These are phyloP conservation scores for Amaurobius ferox DNA, from an alignment of 2,888 invertebrate genomes.

Conservation along the genomic window DNA sequence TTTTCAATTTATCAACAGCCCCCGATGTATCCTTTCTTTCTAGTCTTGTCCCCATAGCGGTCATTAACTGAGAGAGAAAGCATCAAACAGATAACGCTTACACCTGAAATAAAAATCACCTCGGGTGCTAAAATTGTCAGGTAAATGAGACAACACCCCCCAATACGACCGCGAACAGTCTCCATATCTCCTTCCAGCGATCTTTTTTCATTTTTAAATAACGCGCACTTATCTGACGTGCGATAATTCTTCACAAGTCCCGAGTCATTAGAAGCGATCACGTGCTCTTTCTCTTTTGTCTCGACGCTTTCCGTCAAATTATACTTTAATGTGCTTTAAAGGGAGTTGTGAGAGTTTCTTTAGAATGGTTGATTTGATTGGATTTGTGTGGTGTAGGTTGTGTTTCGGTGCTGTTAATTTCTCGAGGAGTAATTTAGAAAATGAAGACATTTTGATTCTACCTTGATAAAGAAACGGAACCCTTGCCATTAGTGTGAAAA, in stretches of 20 bases:
- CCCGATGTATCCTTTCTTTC: not conserved
- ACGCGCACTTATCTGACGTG: conserved; percentile 15
- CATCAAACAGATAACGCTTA: conserved; percentile 10
- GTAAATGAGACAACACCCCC: conserved; percentile 69
- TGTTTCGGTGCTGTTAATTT: conserved; percentile 1
- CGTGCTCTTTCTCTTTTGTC: not conserved
- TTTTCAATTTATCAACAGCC: conserved; percentile 31
- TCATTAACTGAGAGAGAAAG: not conserved
- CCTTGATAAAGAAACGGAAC: conserved; percentile 5
- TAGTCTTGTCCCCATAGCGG: not conserved
- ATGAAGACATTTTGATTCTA: conserved; percentile 2
- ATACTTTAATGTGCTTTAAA: conserved; percentile 34
- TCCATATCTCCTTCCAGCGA: conserved; percentile 28
- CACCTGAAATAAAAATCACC: conserved; percentile 70
- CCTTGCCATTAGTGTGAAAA: too few species aligned
- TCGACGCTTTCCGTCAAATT: conserved; percentile 11
- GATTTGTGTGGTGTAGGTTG: not conserved
- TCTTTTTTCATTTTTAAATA: conserved; percentile 67
- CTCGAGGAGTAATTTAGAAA: conserved; percentile 3
- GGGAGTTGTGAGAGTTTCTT: conserved; percentile 2
- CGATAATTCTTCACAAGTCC: conserved; percentile 31
- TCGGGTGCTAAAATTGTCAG: conserved; percentile 69
- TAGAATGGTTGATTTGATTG: not conserved
- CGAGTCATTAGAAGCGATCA: conserved; percentile 49
- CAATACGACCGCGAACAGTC: conserved; percentile 17